phyloP scores from a whole-genome alignment of 2,113 vertebrate genomes.

The Solenodon paradoxus region DNA sequence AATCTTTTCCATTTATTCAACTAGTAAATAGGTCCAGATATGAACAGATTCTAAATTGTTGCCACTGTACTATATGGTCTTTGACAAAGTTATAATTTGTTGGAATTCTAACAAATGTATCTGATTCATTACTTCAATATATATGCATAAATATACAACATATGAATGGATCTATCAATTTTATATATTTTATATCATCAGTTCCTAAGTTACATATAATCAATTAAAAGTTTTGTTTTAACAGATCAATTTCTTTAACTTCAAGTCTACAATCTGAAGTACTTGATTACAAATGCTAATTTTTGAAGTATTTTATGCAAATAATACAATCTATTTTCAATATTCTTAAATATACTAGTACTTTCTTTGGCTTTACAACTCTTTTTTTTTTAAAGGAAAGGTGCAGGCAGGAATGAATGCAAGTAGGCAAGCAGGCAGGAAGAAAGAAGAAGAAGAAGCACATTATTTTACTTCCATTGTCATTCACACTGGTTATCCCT shows the following conservation, averaged over 20 bases:
- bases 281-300: background rate
- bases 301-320: background rate
- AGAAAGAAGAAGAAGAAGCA: too few species aligned
- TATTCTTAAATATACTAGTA: background rate
- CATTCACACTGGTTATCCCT: too few species aligned
- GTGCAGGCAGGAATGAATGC: too few species aligned
- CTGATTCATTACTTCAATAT: background rate
- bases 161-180: too few species aligned
- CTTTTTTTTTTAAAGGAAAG: background rate
- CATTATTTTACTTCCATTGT: too few species aligned
- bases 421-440: too few species aligned
- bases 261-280: background rate
- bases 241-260: background rate
- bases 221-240: background rate
- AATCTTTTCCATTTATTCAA: background rate
- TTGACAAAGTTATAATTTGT: background rate
- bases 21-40: background rate
- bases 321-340: background rate
- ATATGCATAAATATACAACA: background rate
- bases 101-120: background rate
- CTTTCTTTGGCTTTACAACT: background rate
- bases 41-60: background rate
- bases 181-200: background rate
- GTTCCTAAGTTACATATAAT: background rate
- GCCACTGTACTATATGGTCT: background rate